Percentiles rank a stretch among this genome's conserved stretches.
phyloP scores from a whole-genome alignment of 2,113 vertebrate genomes.

The Alaudala cheleensis region DNA sequence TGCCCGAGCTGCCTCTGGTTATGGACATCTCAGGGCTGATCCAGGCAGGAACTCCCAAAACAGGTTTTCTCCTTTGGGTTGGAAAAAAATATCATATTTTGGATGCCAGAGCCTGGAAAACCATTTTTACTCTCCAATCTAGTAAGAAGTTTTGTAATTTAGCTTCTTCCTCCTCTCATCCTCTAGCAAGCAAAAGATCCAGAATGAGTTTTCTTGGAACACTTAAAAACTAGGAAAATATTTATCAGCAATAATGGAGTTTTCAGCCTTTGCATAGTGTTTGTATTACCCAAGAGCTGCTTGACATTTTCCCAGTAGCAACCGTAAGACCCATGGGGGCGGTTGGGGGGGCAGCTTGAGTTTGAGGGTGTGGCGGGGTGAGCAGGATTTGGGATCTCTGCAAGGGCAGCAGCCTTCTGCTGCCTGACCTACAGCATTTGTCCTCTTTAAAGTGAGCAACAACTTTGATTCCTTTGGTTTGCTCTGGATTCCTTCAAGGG shows the following conservation, averaged over 20 bases:
- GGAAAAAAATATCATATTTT: neutral
- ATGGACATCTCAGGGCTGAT: rapidly evolving
- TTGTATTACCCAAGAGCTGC: conserved; percentile 48
- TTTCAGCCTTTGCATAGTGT: neutral
- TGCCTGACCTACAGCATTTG: neutral
- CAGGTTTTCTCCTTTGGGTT: neutral
- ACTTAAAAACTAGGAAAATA: neutral
- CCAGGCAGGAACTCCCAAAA: neutral
- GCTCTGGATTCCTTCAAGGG: neutral
- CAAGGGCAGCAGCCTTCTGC: neutral
- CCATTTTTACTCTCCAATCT: neutral
- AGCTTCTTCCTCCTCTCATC: neutral
- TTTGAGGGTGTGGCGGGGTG: rapidly evolving
- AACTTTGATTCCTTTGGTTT: neutral
- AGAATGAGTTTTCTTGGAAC: neutral
- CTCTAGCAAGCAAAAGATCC: neutral
- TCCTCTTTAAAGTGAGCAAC: neutral
- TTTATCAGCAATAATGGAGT: neutral
- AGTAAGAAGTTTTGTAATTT: neutral
- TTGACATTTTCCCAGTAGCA: conserved; percentile 27
- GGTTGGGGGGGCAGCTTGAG: rapidly evolving
- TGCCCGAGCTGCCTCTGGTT: neutral
- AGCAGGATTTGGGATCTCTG: neutral
- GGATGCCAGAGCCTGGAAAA: neutral
- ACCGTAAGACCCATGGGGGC: rapidly evolving